Evolutionary conservation across 1,140 invertebrate genomes (phyloP).

Genomic region (Kradibia gibbosae): DNA sequence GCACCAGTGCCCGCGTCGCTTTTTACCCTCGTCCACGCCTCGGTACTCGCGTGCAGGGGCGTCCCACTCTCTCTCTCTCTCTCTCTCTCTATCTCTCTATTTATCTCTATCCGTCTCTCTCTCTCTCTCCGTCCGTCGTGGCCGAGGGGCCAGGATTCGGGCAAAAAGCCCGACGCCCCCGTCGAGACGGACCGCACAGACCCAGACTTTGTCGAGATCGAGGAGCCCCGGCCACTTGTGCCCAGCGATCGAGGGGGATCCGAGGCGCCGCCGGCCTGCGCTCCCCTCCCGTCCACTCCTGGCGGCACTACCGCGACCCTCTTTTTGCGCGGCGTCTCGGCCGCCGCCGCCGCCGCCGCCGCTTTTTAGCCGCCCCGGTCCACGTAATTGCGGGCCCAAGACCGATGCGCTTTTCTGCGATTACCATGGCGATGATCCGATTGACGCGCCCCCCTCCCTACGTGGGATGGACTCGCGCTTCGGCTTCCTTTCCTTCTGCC

Average conservation of each 20-base stretch:
- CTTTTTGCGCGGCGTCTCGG: not conserved
- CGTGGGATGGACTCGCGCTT: no score
- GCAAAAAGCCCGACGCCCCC: not conserved
- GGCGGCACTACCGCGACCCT: not conserved
- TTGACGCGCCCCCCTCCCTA: not conserved
- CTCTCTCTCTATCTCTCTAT: constrained; percentile 2
- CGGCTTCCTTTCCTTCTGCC: no score
- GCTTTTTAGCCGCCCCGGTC: not conserved
- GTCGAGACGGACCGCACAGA: not conserved
- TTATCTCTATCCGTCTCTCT: not conserved
- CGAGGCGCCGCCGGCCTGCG: not conserved
- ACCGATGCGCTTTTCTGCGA: not conserved
- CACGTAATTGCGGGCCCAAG: no score
- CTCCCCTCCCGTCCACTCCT: constrained; percentile 15
- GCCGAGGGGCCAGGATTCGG: not conserved
- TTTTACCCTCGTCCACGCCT: no score
- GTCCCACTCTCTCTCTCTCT: not conserved
- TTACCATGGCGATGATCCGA: not conserved
- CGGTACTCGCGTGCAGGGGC: no score
- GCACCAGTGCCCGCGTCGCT: not conserved
- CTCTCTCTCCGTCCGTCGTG: not conserved
- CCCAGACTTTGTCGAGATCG: not conserved
- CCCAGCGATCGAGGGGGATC: not conserved
- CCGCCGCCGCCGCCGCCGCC: not conserved
- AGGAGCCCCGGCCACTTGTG: constrained; percentile 15